Evolutionary conservation across 2,888 invertebrate genomes (phyloP), one percentile per base, ranked within the genome.

Genomic region (Hypomecis atomaria): DNA sequence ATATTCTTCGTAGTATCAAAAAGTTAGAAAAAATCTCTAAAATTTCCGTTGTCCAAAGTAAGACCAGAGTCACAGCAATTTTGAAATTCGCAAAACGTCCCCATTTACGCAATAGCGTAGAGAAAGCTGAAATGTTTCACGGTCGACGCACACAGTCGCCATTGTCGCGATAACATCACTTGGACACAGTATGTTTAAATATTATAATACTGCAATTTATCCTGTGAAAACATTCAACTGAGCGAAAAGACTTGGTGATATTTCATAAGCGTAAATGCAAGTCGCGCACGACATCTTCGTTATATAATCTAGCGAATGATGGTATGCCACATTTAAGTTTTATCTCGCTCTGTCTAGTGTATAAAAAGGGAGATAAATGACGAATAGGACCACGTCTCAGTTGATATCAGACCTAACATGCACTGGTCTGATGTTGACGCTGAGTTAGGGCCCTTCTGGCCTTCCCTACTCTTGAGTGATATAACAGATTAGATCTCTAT

Each of bases 151-250:
- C 82, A 76, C 81, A 66, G 68, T 69, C 64, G 23, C 72, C 73
- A 84, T 85, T 83, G 82, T 84, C 72, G 73, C 69, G 69, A 74
- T 63, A 76, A 80, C 78, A 79, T 77, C 71, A 70, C 74, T 75
- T 74, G 72, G 76, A 77, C 78, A 71, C 72, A 70, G 71, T 71
- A 74, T 74, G 70, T 74, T 55, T 68, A 65, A 62, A 47, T 55
- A 55, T 56, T 23, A 56, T 47, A 47, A 47, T 47, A 56, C 56
- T 47, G 56, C 33, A 47, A 47, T 56, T 47, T 37, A 47, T 56
- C 13, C 45, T 37, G 38, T 44, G 47, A 38, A 56, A 38, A 47
- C 23, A 23, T 6, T 37, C 10, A 53, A 40, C 38, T 52, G 33
- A 53, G 53, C 33, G 53, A n/a, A 33, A n/a, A 50, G 1, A 23